Percentiles rank a stretch among this genome's conserved stretches.
Conservation (phyloP, 2,797 vertebrate species). For the Chiroxiphia lanceolata region DNA sequence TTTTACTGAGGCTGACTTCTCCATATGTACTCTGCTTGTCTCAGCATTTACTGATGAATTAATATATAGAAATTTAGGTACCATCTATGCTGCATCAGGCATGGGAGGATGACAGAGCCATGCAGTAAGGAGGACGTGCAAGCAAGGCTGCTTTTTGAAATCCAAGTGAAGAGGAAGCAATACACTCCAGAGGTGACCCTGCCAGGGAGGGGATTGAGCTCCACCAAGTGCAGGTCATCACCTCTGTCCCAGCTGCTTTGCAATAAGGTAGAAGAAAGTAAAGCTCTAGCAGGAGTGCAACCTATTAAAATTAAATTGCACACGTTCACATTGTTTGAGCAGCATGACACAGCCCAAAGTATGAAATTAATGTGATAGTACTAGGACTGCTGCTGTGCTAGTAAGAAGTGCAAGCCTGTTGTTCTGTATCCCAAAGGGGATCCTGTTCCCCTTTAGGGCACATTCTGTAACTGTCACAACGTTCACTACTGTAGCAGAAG, state of each 20-base stretch:
- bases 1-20: background rate
- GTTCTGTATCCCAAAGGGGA: background rate
- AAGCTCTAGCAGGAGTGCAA: background rate
- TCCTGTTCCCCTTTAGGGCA: background rate
- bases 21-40: background rate
- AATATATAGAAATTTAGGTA: background rate
- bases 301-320: background rate
- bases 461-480: rapidly evolving
- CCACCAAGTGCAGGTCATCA: rapidly evolving
- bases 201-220: background rate
- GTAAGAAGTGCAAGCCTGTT: background rate
- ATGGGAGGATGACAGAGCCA: rapidly evolving
- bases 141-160: background rate
- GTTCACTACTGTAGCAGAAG: background rate
- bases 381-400: background rate
- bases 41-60: conserved; percentile 13
- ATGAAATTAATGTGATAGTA: background rate
- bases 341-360: background rate
- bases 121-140: background rate
- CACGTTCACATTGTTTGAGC: rapidly evolving
- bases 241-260: background rate
- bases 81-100: background rate
- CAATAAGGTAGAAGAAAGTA: background rate
- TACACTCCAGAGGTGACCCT: background rate
- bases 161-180: background rate